Conservation (phyloP, 2,888 invertebrate genomes). For the Drosophila multiciliata region DNA sequence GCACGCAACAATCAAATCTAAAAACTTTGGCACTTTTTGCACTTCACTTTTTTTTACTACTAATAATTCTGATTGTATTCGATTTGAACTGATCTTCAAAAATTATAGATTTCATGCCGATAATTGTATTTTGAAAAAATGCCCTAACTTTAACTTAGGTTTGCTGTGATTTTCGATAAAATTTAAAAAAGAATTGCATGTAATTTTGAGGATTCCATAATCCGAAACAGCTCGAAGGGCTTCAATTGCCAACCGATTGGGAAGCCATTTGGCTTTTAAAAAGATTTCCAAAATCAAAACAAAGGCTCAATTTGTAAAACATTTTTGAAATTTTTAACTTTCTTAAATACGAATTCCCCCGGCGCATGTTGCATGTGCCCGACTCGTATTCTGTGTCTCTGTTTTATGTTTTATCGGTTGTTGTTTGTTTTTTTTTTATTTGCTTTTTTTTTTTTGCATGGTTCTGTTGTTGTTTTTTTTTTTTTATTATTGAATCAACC, state of each 20-base stretch:
- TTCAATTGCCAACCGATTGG: conserved; percentile 17
- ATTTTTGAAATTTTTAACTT: conserved; percentile 36
- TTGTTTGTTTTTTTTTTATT: conserved; percentile 1
- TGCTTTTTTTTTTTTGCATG: background rate
- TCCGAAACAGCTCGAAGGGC: conserved; percentile 9
- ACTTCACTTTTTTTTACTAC: conserved; percentile 7
- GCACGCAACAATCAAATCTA: conserved; percentile 52
- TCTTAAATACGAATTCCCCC: conserved; percentile 36
- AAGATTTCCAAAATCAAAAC: conserved; percentile 46
- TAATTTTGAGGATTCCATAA: conserved; percentile 4
- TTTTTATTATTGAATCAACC: conserved; percentile 36
- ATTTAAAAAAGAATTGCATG: background rate
- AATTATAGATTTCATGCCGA: background rate
- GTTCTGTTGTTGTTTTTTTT: conserved; percentile 5
- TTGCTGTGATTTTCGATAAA: background rate
- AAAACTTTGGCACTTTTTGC: conserved; percentile 51
- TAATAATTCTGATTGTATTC: background rate
- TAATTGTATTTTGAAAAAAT: background rate
- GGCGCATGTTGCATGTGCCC: conserved; percentile 42
- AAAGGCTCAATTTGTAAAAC: conserved; percentile 24
- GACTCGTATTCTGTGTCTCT: conserved; percentile 13
- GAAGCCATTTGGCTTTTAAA: conserved; percentile 12
- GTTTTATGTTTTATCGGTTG: background rate
- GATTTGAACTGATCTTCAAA: background rate
- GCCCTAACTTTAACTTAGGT: background rate